Base-by-base conservation (phyloP, 35 echinoderm and acorn worm species). In the Diadema setosum region DNA sequence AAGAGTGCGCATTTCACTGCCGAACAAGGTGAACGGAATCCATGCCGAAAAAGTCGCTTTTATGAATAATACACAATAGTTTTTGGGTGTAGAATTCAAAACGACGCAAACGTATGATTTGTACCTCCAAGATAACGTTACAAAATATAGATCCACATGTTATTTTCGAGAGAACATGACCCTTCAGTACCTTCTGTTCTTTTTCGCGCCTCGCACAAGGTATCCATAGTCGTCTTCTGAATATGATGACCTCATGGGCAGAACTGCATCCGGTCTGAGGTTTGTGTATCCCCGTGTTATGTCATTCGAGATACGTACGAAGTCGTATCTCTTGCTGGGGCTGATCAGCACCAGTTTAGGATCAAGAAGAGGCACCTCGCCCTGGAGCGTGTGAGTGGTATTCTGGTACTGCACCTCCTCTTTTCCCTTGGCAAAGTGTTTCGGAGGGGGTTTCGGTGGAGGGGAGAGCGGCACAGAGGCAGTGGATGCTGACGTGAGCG, bases 381-480 rank as follows among this genome's bases (percentile, higher is more conserved):
- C 37, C 24, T 39, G 73, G 18, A 33, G 16, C 20, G 37, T 34
- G 24, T 26, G 73, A 25, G n/a, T 36, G 9, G 73, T 78, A 41
- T 78, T 78, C 73, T 78, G 73, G 73, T 78, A 78, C 1, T 21
- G 73, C 8, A 41, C 73, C 37, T 78, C 73, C 35, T 78, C 73
- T 15, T 36, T 29, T 67, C 27, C 11, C 20, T 36, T 21, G 11
- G 44, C n/a, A n/a, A 52, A 11, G 9, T n/a, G 48, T 20, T 41
- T 78, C 34, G 73, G 73, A 7, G 29, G 37, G 1, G 73, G 33
- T 15, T 39, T 39, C 12, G 39, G 39, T 9, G 33, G 73, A 2
- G 12, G 35, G 11, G 44, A 26, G 3, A 44, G 36, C 18, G 73
- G 35, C 8, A 21, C 73, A 14, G 73, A 67, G 27, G n/a, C 37